A percentile compares a stretch with the other conserved stretches of the same genome.
Evolutionary conservation across 2,888 invertebrate species (phyloP).

Genomic region (Ephialtes manifestator): DNA sequence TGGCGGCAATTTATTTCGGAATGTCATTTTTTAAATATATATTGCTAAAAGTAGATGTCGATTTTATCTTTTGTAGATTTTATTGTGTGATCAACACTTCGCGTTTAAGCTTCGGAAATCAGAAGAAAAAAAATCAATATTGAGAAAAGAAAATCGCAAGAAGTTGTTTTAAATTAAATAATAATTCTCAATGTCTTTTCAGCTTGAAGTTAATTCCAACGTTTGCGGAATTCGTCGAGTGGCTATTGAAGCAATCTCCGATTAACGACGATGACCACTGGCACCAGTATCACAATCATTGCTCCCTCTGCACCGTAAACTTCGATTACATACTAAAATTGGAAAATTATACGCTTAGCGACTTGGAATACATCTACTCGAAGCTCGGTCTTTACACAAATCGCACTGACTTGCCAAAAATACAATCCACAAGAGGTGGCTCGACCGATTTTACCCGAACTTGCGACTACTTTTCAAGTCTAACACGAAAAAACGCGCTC

Average conservation of each 20-base stretch:
- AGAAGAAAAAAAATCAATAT: too few relatives aligned
- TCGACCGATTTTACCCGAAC: constrained; percentile 78
- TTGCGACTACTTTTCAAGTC: constrained; percentile 81
- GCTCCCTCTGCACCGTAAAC: constrained; percentile 79
- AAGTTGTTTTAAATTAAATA: too few relatives aligned
- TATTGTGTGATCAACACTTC: too few relatives aligned
- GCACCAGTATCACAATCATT: constrained; percentile 82
- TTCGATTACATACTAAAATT: constrained; percentile 82
- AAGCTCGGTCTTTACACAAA: constrained; percentile 73
- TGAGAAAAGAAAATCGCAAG: too few relatives aligned
- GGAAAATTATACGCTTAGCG: constrained; percentile 78
- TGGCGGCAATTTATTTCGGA: too few relatives aligned
- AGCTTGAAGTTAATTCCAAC: constrained; percentile 82
- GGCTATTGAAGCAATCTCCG: constrained; percentile 79
- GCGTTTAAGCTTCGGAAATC: too few relatives aligned
- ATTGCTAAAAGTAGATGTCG: too few relatives aligned
- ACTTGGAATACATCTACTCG: constrained; percentile 77
- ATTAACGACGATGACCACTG: constrained; percentile 83
- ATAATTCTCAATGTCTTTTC: constrained; percentile 39
- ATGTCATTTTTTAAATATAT: too few relatives aligned
- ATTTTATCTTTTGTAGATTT: too few relatives aligned
- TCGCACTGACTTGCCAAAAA: constrained; percentile 73
- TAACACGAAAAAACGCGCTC: constrained; percentile 76
- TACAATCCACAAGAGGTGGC: constrained; percentile 78
- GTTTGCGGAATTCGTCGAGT: constrained; percentile 82